phyloP scores from a whole-genome alignment of 2,888 invertebrate species.

The Philhelius pedissequus region DNA sequence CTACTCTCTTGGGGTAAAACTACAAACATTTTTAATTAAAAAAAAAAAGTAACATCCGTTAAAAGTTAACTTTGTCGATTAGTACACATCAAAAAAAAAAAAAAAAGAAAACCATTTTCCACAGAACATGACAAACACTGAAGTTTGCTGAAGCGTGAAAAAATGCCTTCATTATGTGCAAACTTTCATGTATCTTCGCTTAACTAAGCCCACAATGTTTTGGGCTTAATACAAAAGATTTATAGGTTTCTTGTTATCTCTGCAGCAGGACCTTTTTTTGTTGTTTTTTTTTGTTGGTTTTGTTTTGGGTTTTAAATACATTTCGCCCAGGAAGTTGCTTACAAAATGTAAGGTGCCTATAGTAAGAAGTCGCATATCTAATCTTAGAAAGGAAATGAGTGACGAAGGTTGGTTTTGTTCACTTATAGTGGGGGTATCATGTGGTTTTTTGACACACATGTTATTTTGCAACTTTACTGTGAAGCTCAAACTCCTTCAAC shows the following conservation, averaged over 20 bases:
- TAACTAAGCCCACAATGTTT: slow-evolving; percentile 10
- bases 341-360: not conserved
- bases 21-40: slow-evolving; percentile 31
- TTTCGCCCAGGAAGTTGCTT: not conserved
- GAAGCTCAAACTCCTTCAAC: not conserved
- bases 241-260: slow-evolving; percentile 28
- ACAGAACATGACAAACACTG: not conserved
- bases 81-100: not conserved
- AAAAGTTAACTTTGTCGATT: slow-evolving; percentile 42
- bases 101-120: not conserved
- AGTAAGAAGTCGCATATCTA: too few species aligned
- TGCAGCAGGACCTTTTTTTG: slow-evolving; percentile 5
- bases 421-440: not conserved
- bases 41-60: slow-evolving; percentile 15
- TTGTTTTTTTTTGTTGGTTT: not conserved
- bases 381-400: slow-evolving; percentile 2
- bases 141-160: not conserved
- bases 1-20: not conserved
- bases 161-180: slow-evolving; percentile 28
- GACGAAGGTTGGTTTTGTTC: not conserved
- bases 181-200: slow-evolving; percentile 33
- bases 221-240: slow-evolving; percentile 24
- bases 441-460: slow-evolving; percentile 9
- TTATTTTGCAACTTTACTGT: not conserved
- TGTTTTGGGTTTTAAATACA: not conserved